These are phyloP conservation scores for Phoebastria nigripes DNA, from an alignment of 2,797 vertebrate species.

Conservation along the genomic window DNA sequence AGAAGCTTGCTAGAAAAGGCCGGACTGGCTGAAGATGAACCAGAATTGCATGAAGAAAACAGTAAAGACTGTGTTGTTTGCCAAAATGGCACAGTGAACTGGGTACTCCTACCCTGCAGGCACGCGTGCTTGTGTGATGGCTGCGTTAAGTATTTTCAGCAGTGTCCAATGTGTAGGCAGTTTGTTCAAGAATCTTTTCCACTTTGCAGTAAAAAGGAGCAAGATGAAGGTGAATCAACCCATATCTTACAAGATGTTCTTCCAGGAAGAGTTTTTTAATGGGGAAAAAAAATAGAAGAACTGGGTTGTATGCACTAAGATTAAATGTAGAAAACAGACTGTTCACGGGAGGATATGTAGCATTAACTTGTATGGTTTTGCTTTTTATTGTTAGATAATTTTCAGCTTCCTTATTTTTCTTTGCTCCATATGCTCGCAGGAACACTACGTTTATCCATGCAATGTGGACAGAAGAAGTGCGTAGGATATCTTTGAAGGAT, in stretches of 20 bases:
- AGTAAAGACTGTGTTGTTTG: constrained; percentile 92
- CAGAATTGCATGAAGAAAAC: constrained; percentile 51
- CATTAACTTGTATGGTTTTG: background rate
- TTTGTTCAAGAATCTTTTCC: constrained; percentile 89
- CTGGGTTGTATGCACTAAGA: background rate
- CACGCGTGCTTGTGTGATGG: constrained; percentile 89
- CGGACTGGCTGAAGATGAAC: constrained; percentile 59
- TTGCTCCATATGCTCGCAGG: background rate
- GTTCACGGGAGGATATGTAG: constrained; percentile 17
- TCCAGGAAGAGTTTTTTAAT: constrained; percentile 38
- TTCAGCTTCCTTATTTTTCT: constrained; percentile 23
- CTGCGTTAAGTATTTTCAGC: constrained; percentile 85
- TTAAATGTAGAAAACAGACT: constrained; percentile 29
- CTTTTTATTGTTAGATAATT: constrained; percentile 21
- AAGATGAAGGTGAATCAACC: constrained; percentile 34
- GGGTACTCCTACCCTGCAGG: constrained; percentile 91
- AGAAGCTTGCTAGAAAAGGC: constrained; percentile 69
- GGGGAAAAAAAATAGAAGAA: background rate
- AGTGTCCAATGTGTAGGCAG: constrained; percentile 95
- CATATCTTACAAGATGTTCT: background rate
- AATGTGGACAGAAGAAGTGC: background rate
- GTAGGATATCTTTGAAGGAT: background rate
- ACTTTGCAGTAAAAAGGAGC: constrained; percentile 73
- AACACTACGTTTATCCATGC: background rate
- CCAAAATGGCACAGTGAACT: constrained; percentile 88